Evolutionary conservation across 1,140 invertebrate species (phyloP).

Genomic region (Solenopsis invicta): DNA sequence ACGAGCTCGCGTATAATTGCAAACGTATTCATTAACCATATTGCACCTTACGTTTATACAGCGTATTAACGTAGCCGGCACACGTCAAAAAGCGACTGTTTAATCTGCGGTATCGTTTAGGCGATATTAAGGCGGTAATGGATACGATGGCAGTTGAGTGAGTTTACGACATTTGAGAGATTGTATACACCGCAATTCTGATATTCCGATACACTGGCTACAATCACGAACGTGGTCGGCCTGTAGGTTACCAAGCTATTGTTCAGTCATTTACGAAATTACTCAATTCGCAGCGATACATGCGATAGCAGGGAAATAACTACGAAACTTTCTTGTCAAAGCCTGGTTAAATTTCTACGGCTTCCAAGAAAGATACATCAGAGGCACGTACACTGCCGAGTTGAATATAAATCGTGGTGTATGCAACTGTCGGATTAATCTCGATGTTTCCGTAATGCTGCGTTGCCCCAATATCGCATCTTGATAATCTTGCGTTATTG

Average conservation of each 20-base stretch:
- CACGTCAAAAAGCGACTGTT: not conserved
- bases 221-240: conserved; percentile 14
- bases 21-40: not conserved
- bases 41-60: conserved; percentile 4
- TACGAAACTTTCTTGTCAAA: not conserved
- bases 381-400: not conserved
- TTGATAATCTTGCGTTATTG: not conserved
- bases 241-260: not conserved
- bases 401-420: not conserved
- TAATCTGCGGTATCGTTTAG: conserved; percentile 10
- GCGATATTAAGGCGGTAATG: conserved; percentile 27
- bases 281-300: not conserved
- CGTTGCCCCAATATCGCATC: not conserved
- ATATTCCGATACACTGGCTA: conserved; percentile 23
- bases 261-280: not conserved
- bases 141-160: not conserved
- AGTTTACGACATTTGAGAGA: conserved; percentile 45
- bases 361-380: not conserved
- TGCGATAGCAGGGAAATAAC: not conserved
- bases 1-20: not conserved
- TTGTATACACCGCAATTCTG: conserved; percentile 2
- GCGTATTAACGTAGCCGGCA: not conserved
- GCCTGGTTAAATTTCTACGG: not conserved
- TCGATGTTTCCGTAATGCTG: not conserved
- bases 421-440: not conserved